Evolutionary conservation across 1,140 invertebrate species (phyloP).

Genomic region (Oncopodura yosiiana): DNA sequence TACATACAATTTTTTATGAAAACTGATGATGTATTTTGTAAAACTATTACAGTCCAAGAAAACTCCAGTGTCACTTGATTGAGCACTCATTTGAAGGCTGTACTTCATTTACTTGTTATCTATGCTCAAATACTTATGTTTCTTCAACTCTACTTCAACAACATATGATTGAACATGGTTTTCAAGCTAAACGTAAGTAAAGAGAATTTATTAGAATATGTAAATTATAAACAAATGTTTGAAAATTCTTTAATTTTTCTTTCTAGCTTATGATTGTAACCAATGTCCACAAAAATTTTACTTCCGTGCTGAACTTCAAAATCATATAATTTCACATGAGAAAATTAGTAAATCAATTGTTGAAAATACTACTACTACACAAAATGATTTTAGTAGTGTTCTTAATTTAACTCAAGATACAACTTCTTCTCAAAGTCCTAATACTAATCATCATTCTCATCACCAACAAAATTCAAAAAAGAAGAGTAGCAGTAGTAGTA

Average conservation of each 20-base stretch:
- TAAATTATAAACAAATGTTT: no score
- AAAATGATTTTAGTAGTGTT: slow-evolving; percentile 1
- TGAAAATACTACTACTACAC: slow-evolving; percentile 3
- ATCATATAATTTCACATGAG: slow-evolving; percentile 58
- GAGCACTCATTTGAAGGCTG: slow-evolving; percentile 83
- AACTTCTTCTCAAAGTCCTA: no score
- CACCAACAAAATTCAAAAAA: slow-evolving; percentile 1
- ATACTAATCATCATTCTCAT: background rate
- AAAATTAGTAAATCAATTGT: slow-evolving; percentile 16
- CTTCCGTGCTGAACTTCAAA: slow-evolving; percentile 80
- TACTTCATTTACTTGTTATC: slow-evolving; percentile 69
- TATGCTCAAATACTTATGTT: slow-evolving; percentile 79
- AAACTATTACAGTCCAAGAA: slow-evolving; percentile 58
- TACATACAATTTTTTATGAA: background rate
- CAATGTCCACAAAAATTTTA: slow-evolving; percentile 77
- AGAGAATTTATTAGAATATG: no score
- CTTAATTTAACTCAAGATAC: slow-evolving; percentile 21
- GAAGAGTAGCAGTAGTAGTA: slow-evolving; percentile 6
- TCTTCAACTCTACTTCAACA: slow-evolving; percentile 63
- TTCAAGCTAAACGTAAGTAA: slow-evolving; percentile 58
- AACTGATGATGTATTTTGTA: slow-evolving; percentile 43
- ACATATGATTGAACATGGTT: slow-evolving; percentile 73
- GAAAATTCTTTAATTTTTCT: no score
- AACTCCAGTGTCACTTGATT: slow-evolving; percentile 81
- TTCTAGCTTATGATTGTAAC: slow-evolving; percentile 76